Base-by-base conservation (phyloP, 2,113 vertebrate genomes). In the Misgurnus anguillicaudatus region DNA sequence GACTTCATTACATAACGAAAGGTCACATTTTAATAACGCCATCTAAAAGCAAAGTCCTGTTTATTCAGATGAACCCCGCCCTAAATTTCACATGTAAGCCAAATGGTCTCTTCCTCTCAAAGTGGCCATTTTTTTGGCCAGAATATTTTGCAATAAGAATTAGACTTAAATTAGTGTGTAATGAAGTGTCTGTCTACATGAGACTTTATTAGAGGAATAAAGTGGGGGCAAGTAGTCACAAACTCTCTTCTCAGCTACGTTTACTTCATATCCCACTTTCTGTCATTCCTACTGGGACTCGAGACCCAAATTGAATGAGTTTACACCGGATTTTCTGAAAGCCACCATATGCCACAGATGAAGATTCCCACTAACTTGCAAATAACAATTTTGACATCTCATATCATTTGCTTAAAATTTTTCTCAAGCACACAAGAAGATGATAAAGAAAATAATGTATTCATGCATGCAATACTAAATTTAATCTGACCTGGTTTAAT, bases 291-390 rank as follows among this genome's bases (percentile, higher is more conserved):
- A 86, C 92, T 88, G 90, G 90, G 91, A 91, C 90, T 87, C 87
- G 86, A 93, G 91, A 93, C 89, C 90, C 89, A 91, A 94, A 93
- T 95, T 94, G 93, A 93, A 95, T 87, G 92, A 95, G 94, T 95
- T 95, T 95, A 94, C 94, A 93, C 91, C 89, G 78, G 91, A 89
- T 14, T 51, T 51, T 51, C 87, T 74, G 85, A 88, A 93, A 91
- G 89, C 90, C 84, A 90, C 94, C 94, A 93, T 95, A 95, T 95
- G 95, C 92, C 92, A 89, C 87, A 85, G 80, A 91, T 85, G 77
- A 93, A 93, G 89, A 79, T 86, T 87, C 90, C 89, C 86, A 31
- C 81, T 83, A 91, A 92, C 89, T 94, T 94, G 92, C 85, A 93
- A 89, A 89, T 87, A 92, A 94, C 91, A 89, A 78, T 88, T 86